phyloP scores from a whole-genome alignment of 2,113 vertebrate genomes.

The Puntigrus tetrazona region DNA sequence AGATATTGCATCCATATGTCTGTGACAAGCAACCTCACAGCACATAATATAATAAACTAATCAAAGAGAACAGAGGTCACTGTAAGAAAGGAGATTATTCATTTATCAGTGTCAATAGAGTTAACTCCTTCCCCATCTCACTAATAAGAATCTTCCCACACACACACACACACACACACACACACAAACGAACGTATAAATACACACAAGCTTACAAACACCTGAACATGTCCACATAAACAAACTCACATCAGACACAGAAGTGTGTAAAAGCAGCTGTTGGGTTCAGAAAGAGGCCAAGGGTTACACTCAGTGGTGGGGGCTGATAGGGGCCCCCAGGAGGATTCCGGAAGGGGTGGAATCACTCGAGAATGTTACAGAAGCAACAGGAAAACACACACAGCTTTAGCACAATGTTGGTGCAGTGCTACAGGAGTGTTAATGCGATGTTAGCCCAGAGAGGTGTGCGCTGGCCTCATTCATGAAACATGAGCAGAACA shows the following conservation, averaged over 20 bases:
- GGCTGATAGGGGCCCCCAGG: constrained; percentile 16
- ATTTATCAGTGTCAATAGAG: constrained; percentile 12
- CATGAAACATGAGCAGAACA: constrained; percentile 11
- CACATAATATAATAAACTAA: neutral
- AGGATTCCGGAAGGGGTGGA: constrained; percentile 13
- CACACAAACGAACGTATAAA: neutral
- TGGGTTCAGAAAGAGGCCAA: constrained; percentile 5
- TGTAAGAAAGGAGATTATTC: neutral
- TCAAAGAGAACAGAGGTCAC: constrained; percentile 14
- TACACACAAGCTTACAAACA: constrained; percentile 1
- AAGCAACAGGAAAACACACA: neutral
- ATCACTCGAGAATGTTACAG: constrained; percentile 15
- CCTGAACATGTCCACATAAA: neutral
- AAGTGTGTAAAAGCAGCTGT: neutral
- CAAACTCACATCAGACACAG: neutral
- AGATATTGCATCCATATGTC: no score
- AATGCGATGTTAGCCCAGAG: neutral
- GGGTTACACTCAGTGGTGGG: neutral
- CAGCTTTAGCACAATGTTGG: neutral
- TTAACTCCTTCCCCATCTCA: neutral
- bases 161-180: neutral
- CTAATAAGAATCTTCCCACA: neutral
- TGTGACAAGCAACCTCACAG: neutral
- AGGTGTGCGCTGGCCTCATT: neutral
- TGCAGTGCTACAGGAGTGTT: neutral